phyloP scores from a whole-genome alignment of 2,888 invertebrate genomes.

The Diarsia rubi region DNA sequence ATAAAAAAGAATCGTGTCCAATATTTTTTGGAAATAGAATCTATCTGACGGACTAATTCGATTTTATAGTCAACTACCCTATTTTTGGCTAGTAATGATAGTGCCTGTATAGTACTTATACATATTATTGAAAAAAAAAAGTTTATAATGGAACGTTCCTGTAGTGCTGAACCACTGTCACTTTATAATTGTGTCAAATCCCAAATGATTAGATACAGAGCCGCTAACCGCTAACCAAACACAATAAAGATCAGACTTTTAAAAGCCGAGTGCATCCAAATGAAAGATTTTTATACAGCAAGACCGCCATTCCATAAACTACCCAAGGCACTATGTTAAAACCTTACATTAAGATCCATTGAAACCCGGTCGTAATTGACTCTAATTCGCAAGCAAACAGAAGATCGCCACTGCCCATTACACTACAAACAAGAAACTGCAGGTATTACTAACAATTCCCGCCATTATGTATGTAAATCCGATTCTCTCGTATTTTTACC shows the following conservation, averaged over 20 bases:
- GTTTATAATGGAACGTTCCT: too few relatives aligned
- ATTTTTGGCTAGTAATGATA: too few relatives aligned
- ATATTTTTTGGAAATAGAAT: too few relatives aligned
- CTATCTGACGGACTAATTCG: too few relatives aligned
- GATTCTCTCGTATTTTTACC: slow-evolving; percentile 46
- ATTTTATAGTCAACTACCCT: too few relatives aligned
- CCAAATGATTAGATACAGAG: too few relatives aligned
- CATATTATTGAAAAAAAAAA: too few relatives aligned
- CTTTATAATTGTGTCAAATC: too few relatives aligned
- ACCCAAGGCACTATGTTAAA: not conserved
- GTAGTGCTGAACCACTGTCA: too few relatives aligned
- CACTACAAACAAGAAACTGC: slow-evolving; percentile 36
- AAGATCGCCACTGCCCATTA: slow-evolving; percentile 12
- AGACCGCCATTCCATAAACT: not conserved
- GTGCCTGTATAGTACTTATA: too few relatives aligned
- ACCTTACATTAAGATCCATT: slow-evolving; percentile 16
- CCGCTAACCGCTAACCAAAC: too few relatives aligned
- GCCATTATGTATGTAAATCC: slow-evolving; percentile 55
- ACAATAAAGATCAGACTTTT: not conserved
- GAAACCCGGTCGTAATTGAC: slow-evolving; percentile 25
- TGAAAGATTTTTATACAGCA: not conserved
- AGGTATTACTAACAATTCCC: slow-evolving; percentile 36
- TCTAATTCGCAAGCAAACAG: slow-evolving; percentile 38
- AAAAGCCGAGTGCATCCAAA: not conserved
- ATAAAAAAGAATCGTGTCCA: too few relatives aligned